These are phyloP conservation scores for Ctenoplectra terminalis DNA, from an alignment of 1,140 invertebrate species.

Conservation along the genomic window DNA sequence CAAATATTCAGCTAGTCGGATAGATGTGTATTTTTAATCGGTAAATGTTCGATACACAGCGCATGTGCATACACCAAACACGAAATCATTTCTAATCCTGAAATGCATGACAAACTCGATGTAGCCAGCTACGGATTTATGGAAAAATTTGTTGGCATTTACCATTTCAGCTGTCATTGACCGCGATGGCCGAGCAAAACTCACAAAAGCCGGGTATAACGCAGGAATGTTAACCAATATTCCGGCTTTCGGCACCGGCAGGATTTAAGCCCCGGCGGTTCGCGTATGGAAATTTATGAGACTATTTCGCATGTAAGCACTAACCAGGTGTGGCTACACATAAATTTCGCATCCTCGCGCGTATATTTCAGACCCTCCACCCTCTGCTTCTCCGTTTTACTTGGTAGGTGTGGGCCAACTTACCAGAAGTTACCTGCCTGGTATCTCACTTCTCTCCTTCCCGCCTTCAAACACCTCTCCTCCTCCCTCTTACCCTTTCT, in stretches of 20 bases:
- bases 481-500: conserved; percentile 5
- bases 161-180: conserved; percentile 29
- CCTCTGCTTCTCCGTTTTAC: conserved; percentile 71
- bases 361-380: conserved; percentile 79
- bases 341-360: conserved; percentile 82
- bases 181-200: conserved; percentile 21
- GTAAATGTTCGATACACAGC: not conserved
- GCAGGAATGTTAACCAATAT: conserved; percentile 70
- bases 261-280: conserved; percentile 71
- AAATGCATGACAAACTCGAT: not conserved
- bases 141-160: conserved; percentile 21
- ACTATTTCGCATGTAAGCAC: conserved; percentile 82
- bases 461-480: conserved; percentile 34
- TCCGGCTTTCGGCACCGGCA: conserved; percentile 72
- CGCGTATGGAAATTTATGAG: conserved; percentile 82
- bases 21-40: not conserved
- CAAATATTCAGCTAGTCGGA: not conserved
- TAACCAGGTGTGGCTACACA: conserved; percentile 83
- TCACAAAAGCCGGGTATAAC: conserved; percentile 32
- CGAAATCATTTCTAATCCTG: not conserved
- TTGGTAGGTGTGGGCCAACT: conserved; percentile 75
- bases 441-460: conserved; percentile 56
- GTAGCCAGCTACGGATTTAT: not conserved
- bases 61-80: too few species aligned
- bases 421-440: conserved; percentile 79